Conservation (phyloP, 2,113 vertebrate genomes). For the Atherinomorus stipes region DNA sequence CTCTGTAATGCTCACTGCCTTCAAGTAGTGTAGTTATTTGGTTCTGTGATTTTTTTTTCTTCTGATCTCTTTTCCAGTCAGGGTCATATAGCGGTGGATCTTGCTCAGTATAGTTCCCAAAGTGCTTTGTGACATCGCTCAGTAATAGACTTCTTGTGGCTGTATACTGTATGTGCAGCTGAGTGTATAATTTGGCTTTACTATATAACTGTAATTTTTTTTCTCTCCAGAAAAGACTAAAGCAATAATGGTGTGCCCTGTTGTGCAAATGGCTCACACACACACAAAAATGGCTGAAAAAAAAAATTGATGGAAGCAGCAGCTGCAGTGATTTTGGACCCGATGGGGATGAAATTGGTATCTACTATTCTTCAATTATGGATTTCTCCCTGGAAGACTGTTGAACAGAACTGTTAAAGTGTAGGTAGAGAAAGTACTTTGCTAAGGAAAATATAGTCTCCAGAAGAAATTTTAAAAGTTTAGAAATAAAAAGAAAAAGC, state of each 20-base stretch:
- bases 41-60: slow-evolving; percentile 15
- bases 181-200: slow-evolving; percentile 37
- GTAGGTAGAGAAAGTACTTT: slow-evolving; percentile 15
- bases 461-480: slow-evolving; percentile 10
- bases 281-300: not conserved
- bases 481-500: slow-evolving; percentile 5
- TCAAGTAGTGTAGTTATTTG: slow-evolving; percentile 33
- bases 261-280: slow-evolving; percentile 29
- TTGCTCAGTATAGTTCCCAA: slow-evolving; percentile 23
- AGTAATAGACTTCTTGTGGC: slow-evolving; percentile 7
- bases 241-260: slow-evolving; percentile 6
- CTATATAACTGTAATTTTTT: slow-evolving; percentile 42
- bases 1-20: slow-evolving; percentile 12
- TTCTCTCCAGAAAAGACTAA: slow-evolving; percentile 39
- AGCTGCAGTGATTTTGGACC: slow-evolving; percentile 31
- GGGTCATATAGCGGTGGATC: slow-evolving; percentile 16
- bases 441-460: slow-evolving; percentile 20
- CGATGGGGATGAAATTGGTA: slow-evolving; percentile 30
- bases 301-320: slow-evolving; percentile 14
- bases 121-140: slow-evolving; percentile 39
- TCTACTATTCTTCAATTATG: slow-evolving; percentile 20
- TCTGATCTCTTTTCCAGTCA: slow-evolving; percentile 30
- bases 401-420: slow-evolving; percentile 21
- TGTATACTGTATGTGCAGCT: slow-evolving; percentile 18
- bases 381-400: slow-evolving; percentile 39